Evolutionary conservation across 2,888 invertebrate species (phyloP).

Genomic region (Nomada goodeniana): DNA sequence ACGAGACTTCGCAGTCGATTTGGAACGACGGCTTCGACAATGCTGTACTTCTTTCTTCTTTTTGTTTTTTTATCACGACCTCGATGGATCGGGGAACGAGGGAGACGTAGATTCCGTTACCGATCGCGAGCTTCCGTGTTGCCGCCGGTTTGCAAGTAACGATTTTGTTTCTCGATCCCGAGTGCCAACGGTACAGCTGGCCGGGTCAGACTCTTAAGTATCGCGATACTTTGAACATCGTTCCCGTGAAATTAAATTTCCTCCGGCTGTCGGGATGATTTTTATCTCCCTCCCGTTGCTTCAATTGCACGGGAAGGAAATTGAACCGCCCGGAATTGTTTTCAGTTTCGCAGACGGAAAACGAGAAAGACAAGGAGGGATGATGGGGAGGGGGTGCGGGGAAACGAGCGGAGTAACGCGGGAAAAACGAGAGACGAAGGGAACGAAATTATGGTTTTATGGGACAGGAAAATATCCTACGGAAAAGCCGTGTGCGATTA

Average conservation of each 20-base stretch:
- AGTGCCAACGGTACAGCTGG: background rate
- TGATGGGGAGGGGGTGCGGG: background rate
- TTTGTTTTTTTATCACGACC: background rate
- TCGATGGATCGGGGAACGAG: background rate
- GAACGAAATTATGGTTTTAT: conserved; percentile 58
- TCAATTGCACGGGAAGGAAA: conserved; percentile 52
- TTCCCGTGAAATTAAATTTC: conserved; percentile 51
- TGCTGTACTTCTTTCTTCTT: no score
- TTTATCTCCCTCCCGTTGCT: conserved; percentile 35
- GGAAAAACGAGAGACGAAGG: background rate
- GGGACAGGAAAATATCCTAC: conserved; percentile 22
- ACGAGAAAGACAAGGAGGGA: background rate
- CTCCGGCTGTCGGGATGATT: conserved; percentile 40
- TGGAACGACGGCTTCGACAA: background rate
- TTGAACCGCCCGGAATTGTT: conserved; percentile 62
- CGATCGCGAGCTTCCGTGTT: background rate
- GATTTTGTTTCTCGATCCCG: conserved; percentile 10
- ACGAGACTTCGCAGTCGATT: background rate
- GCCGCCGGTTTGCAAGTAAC: background rate
- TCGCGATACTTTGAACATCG: conserved; percentile 50
- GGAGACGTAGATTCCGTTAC: conserved; percentile 2
- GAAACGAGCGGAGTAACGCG: background rate
- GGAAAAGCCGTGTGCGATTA: conserved; percentile 39
- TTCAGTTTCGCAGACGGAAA: conserved; percentile 35
- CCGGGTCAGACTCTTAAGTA: conserved; percentile 25